Evolutionary conservation across 2,888 invertebrate species (phyloP), one percentile per base, ranked within the genome.

Genomic region (Heteropelma amictum): DNA sequence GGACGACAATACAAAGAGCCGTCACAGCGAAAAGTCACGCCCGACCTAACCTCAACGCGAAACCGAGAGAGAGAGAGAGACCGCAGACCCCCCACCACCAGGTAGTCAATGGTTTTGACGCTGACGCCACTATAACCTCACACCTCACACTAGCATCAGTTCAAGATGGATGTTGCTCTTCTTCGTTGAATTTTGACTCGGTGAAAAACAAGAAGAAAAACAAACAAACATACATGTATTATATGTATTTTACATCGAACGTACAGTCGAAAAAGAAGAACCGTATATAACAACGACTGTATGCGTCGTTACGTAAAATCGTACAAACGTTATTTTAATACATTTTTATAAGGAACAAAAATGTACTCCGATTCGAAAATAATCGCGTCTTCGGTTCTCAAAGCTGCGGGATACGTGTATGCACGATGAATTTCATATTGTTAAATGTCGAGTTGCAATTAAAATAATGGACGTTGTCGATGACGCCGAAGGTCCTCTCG

Each of bases 401-500:
- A 38, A 49, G 35, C 38, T 63, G 26, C 38, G 10, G 12, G 6
- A 38, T n/a, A 38, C 14, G 38, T 51, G 38, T 8, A 8, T 21
- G 33, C n/a, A n/a, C 38, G 14, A 82, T 82, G 80, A 82, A 77
- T 77, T n/a, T 79, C 77, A 83, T 73, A 70, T 67, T 54, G 80
- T 83, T 85, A 86, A 86, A 87, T 85, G 87, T 80, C 82, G 83
- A 79, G 80, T 71, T 80, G 47, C 28, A 63, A 75, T 49, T 67
- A 75, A 42, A 79, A 77, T 71, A 77, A 67, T 88, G 88, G 87
- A 87, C 84, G 85, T 84, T 82, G 82, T 85, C 81, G 87, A 88
- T 82, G 89, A 88, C 82, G 86, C 84, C 82, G 89, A 89, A 75
- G 89, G 87, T 76, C 89, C 90, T 70, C 84, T 91, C 83, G 91